Conservation (phyloP, 2,113 vertebrate genomes). For the Calyptomena viridis region DNA sequence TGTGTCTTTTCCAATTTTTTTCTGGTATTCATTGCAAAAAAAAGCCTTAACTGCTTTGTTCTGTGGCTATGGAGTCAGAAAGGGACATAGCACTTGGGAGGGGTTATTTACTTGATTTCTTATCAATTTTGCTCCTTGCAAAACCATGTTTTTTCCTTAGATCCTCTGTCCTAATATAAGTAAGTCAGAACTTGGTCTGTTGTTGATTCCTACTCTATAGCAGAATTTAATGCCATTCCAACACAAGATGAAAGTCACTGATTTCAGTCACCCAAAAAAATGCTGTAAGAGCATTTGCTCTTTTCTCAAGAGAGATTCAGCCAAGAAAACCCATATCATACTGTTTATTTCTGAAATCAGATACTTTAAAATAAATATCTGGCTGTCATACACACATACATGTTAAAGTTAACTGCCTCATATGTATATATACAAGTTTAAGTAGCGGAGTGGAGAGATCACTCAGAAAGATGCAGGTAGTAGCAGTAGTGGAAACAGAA, state of each 20-base stretch:
- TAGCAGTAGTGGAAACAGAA: conserved; percentile 41
- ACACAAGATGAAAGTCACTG: background rate
- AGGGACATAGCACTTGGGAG: background rate
- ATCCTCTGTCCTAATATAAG: background rate
- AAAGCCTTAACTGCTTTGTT: background rate
- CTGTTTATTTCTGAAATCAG: background rate
- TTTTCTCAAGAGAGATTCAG: background rate
- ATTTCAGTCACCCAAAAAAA: background rate
- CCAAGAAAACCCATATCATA: background rate
- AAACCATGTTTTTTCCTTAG: background rate
- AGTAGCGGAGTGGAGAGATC: background rate
- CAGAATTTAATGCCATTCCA: background rate
- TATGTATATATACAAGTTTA: background rate
- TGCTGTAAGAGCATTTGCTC: background rate
- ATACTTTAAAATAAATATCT: background rate
- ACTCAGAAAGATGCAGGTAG: conserved; percentile 1
- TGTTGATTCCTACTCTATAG: background rate
- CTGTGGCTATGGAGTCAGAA: background rate
- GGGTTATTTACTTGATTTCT: background rate
- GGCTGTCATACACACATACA: background rate
- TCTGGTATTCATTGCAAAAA: background rate
- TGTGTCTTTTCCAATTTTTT: background rate
- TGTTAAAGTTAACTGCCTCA: background rate
- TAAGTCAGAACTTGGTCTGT: background rate
- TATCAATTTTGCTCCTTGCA: background rate